Base-by-base conservation (phyloP, 2,888 invertebrate genomes). In the Netelia fuscicornis region DNA sequence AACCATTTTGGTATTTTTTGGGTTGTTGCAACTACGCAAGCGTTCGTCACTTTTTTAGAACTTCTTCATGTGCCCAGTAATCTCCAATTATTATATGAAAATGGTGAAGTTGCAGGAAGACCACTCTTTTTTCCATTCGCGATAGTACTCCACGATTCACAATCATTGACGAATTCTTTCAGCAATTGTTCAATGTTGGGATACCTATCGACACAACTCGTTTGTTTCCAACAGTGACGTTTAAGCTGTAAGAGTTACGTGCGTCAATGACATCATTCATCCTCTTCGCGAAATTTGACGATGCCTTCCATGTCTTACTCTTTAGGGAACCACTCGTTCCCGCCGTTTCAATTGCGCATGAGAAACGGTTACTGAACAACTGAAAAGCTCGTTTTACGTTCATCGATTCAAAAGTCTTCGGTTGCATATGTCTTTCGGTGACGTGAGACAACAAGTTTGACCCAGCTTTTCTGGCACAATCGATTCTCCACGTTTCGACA, bases 311-410 rank as follows among this genome's bases (percentile, higher is more conserved):
- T 20, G 70, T 54, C 52, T 23, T 30, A 17, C 70, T 70, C 6
- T 52, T 52, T 52, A 52, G 52, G 2, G 13, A 13, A 52, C 52
- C 52, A 52, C 52, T 52, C 52, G 2, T 11, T 52, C 64, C 48
- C 48, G 76, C 44, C 42, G 76, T 64, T 17, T 64, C 64, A 17
- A 76, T 76, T 60, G 76, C 65, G 42, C 37, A 44, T 13, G 76
- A 60, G 52, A 64, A 76, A 54, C 25, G 23, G 62, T 64, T 60
- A 58, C 60, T 78, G 42, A 78, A 52, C 56, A 78, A 68, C 68
- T 78, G 78, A 60, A 78, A 78, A n/a, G 48, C 71, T 52, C 71
- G 79, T 64, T 71, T 80, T 0, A 80, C 64, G 48, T 80, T 80
- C 72, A 80, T 80, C 17, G 72, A 54, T 80, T 72, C 79, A 52